Conservation (phyloP, 2,797 vertebrate genomes). For the Tachyglossus aculeatus region DNA sequence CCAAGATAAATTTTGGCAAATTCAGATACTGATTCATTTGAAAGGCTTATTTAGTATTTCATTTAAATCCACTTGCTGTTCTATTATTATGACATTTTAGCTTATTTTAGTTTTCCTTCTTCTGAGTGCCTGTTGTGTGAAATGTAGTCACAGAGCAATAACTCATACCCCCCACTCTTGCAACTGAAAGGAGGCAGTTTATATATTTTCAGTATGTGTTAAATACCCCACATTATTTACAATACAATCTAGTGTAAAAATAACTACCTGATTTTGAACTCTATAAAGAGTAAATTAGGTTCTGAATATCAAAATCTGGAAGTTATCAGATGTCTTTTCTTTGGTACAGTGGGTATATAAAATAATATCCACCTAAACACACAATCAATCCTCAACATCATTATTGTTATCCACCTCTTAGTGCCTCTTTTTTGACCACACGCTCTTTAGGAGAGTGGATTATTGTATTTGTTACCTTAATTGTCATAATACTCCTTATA, state of each 20-base stretch:
- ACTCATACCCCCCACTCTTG: background rate
- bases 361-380: background rate
- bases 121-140: background rate
- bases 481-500: background rate
- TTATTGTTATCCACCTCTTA: background rate
- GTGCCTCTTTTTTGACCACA: background rate
- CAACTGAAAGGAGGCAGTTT: no score
- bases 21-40: background rate
- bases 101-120: background rate
- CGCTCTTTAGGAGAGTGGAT: background rate
- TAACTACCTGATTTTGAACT: no score
- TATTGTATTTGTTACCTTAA: background rate
- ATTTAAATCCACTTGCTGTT: background rate
- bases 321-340: background rate
- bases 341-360: background rate
- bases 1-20: background rate
- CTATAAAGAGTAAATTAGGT: background rate
- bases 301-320: background rate
- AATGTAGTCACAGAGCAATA: background rate
- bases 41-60: background rate
- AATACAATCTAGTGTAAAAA: no score
- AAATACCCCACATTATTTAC: no score
- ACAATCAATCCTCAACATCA: background rate
- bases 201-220: no score
- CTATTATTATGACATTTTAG: background rate